These are phyloP conservation scores for Myodes glareolus DNA, from an alignment of 2,113 vertebrate genomes.

Conservation along the genomic window DNA sequence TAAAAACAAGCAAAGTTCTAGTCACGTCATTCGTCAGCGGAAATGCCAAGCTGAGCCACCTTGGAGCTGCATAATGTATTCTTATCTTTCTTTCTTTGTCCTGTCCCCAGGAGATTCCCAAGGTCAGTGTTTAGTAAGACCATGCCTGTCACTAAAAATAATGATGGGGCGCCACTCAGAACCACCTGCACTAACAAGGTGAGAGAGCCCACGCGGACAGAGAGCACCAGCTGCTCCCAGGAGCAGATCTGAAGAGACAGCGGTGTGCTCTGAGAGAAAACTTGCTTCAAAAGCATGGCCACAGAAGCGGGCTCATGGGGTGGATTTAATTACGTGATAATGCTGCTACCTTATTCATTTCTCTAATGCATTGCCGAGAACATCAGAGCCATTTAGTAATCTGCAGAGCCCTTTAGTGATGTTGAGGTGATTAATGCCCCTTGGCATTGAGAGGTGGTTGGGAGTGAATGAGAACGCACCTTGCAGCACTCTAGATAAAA, in stretches of 20 bases:
- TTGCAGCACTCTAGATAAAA: not conserved
- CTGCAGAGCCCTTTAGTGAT: slow-evolving; percentile 33
- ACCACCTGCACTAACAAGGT: slow-evolving; percentile 13
- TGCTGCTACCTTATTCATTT: not conserved
- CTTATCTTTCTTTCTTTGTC: slow-evolving; percentile 1
- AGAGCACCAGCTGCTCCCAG: not conserved
- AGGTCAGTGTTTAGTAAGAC: not conserved
- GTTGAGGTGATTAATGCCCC: slow-evolving; percentile 41
- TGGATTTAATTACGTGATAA: slow-evolving; percentile 53
- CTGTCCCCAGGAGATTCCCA: not conserved
- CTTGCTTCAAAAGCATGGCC: slow-evolving; percentile 13
- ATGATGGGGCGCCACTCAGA: not conserved
- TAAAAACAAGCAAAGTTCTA: slow-evolving; percentile 22
- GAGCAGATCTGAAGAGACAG: not conserved
- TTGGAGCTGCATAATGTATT: not conserved
- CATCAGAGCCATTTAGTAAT: slow-evolving; percentile 33
- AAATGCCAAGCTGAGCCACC: not conserved
- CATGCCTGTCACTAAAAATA: not conserved
- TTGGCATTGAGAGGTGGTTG: slow-evolving; percentile 21
- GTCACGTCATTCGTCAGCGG: not conserved
- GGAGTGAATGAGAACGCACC: slow-evolving; percentile 30
- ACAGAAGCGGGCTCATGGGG: not conserved
- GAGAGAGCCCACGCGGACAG: not conserved
- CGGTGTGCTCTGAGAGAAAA: not conserved
- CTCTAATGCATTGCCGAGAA: slow-evolving; percentile 50